These are phyloP conservation scores for Molossus alvarezi DNA, from an alignment of 2,797 vertebrate species.

Conservation along the genomic window DNA sequence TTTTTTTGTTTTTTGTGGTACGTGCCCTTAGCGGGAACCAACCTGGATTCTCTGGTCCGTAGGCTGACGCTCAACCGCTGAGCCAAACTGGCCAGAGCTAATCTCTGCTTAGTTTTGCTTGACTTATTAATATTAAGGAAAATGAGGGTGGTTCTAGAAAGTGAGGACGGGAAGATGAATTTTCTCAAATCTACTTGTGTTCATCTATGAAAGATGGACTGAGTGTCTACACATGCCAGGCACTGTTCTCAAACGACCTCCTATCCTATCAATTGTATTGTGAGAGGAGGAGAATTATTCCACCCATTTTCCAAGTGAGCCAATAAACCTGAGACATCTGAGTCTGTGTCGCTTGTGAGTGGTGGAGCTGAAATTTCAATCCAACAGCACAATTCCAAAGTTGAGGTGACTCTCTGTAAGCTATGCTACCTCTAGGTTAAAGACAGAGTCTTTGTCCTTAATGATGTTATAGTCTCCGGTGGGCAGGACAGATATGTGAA, in stretches of 20 bases:
- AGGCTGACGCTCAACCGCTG: too few species aligned
- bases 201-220: background rate
- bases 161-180: background rate
- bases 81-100: background rate
- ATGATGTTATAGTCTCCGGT: background rate
- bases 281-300: background rate
- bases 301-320: background rate
- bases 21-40: too few species aligned
- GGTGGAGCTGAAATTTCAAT: background rate
- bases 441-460: background rate
- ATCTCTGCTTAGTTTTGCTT: background rate
- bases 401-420: fast-evolving
- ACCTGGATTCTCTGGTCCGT: too few species aligned
- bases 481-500: background rate
- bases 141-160: background rate
- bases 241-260: background rate
- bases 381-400: background rate
- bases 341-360: background rate
- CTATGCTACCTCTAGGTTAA: fast-evolving
- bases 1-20: too few species aligned
- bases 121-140: background rate
- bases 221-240: background rate
- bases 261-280: background rate
- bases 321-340: background rate
- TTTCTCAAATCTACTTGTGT: background rate